These are phyloP conservation scores for Zygothrica quintamaculata DNA, from an alignment of 2,888 invertebrate genomes.

Conservation along the genomic window DNA sequence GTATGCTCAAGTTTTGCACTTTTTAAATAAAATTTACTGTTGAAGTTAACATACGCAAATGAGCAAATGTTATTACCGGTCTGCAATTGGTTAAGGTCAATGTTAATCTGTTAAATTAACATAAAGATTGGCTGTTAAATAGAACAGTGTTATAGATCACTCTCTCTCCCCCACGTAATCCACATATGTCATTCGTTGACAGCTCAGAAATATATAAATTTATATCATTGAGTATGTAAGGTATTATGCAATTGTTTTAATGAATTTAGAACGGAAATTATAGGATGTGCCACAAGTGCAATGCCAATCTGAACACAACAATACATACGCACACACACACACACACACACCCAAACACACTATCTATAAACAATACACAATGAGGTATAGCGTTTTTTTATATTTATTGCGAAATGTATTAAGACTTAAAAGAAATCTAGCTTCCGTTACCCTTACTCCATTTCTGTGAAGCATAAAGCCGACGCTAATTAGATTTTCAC, in stretches of 20 bases:
- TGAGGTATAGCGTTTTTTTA: conserved; percentile 51
- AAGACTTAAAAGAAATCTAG: conserved; percentile 46
- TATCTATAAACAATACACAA: conserved; percentile 9
- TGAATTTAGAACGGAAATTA: conserved; percentile 61
- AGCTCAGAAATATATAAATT: too few species aligned
- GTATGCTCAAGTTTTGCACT: too few species aligned
- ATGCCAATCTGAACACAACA: conserved; percentile 14
- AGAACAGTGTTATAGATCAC: background rate
- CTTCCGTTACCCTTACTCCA: conserved; percentile 5
- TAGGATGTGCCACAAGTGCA: conserved; percentile 70
- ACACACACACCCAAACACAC: conserved; percentile 20
- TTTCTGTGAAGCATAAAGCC: conserved; percentile 33
- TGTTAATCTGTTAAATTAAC: too few species aligned
- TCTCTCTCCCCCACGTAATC: too few species aligned
- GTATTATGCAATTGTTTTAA: conserved; percentile 63
- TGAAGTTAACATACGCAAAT: too few species aligned
- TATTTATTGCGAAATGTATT: conserved; percentile 60
- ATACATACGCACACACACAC: conserved; percentile 3
- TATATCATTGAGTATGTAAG: too few species aligned
- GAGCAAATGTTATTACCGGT: background rate
- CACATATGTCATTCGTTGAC: too few species aligned
- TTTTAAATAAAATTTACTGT: too few species aligned
- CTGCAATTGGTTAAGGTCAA: background rate
- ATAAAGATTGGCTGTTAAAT: too few species aligned
- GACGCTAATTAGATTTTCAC: conserved; percentile 65